Evolutionary conservation across 2,797 vertebrate genomes (phyloP), one percentile per base, ranked within the genome.

Genomic region (Delichon dasypus): DNA sequence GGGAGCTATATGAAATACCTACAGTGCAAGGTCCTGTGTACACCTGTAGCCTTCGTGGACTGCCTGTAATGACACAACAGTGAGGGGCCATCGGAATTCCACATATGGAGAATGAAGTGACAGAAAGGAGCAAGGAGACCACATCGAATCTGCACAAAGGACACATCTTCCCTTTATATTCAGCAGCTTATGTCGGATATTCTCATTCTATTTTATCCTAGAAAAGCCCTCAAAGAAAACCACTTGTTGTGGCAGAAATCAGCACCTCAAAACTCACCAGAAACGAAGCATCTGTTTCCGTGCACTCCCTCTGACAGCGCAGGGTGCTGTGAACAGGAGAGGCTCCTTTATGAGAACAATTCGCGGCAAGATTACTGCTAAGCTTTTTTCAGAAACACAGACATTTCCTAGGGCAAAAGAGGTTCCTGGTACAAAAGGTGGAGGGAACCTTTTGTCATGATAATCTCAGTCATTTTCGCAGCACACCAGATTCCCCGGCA

Each of bases 351-450:
- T 89, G 66, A 58, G 53, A 91, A 67, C 45, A 78, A 75, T 64
- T 88, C 60, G 57, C 75, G 81, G 65, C 50, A 9, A 65, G 65
- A 74, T 75, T 60, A 44, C 48, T 7, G 42, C 83, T 84, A 91
- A 95, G 58, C 76, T 85, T 19, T 58, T 85, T 83, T 71, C 85
- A 75, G 93, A 86, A 93, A 72, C 60, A 77, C 48, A 81, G 91
- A 75, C n/a, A 26, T 91, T 83, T 93, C 90, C 90, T 78, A 70
- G 58, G 88, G 89, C 76, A 91, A 85, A 85, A 92, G 87, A 87
- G 76, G 73, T 44, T 95, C 79, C 87, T 45, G 66, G 48, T 80
- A 75, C 40, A 75, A 96, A 92, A 94, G 61, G 87, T 85, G 57
- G 53, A 86, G 61, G 62, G 78, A 91, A 81, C 70, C 62, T 93